Base-by-base conservation (phyloP, 2,113 vertebrate species). In the Mormyrus iriodes region DNA sequence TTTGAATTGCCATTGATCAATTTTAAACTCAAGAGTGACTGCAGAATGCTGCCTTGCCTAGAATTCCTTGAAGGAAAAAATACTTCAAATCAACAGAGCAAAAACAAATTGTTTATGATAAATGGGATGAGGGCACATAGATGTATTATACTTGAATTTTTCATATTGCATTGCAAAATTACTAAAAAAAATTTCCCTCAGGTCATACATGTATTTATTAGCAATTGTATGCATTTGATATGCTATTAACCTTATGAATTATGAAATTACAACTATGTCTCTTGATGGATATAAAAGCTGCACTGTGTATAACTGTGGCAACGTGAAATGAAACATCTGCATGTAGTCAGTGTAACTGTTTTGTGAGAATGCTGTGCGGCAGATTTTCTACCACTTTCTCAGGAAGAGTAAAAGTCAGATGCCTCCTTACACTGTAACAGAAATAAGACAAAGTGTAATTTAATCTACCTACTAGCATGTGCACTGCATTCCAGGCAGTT, bases 1-100 rank as follows among this genome's bases (percentile, higher is more conserved):
- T 86, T 86, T 55, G 31, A 52, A 86, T 55, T 86, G 51, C 85
- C n/a, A 53, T 39, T 86, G 85, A 86, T 86, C 51, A 86, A 27
- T 4, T 35, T 31, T 6, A 27, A 86, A 53, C 85, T 86, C 15
- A 86, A 86, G 51, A n/a, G 17, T n/a, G 27, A 53, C 49, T 55
- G 27, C 85, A n/a, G 27, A 53, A 53, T 39, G 85, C 85, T 55
- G 49, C 46, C 51, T 17, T 31, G 44, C 15, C 8, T 51, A 39
- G 52, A 55, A 52, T 53, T 31, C 39, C 85, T 86, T 35, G n/a
- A 86, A 84, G 19, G 39, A 13, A 24, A 44, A 84, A 48, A 53
- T 53, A 53, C 10, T 24, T 17, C n/a, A 48, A 21, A 52, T n/a
- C 85, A 35, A 48, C 19, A 53, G 51, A 86, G 15, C 13, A 39